These are phyloP conservation scores for Orchesella flavescens DNA, from an alignment of 2,888 invertebrate genomes.

Conservation along the genomic window DNA sequence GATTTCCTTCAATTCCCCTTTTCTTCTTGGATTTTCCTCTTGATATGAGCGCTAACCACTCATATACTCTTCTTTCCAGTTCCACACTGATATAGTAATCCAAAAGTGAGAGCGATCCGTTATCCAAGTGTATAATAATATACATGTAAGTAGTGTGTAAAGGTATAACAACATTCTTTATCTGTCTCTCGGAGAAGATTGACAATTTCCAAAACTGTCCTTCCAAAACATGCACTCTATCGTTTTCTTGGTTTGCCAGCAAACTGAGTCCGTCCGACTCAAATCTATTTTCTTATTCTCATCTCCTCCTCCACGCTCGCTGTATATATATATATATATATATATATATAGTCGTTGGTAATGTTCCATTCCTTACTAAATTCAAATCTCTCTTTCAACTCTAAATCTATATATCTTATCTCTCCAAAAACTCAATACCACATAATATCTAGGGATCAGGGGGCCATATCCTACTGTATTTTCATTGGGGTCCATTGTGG, in stretches of 20 bases:
- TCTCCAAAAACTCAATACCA: not conserved
- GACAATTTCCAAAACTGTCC: conserved; percentile 35
- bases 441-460: too few relatives aligned
- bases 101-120: not conserved
- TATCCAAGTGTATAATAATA: conserved; percentile 23
- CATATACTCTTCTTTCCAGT: too few relatives aligned
- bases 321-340: too few relatives aligned
- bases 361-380: not conserved
- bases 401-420: not conserved
- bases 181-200: conserved; percentile 23
- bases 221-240: conserved; percentile 28
- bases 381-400: conserved; percentile 9
- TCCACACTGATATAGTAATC: too few relatives aligned
- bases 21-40: conserved; percentile 13
- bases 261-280: conserved; percentile 9
- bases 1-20: conserved; percentile 43
- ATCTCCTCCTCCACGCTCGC: conserved; percentile 2
- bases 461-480: not conserved
- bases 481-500: conserved; percentile 6
- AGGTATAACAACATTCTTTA: conserved; percentile 36
- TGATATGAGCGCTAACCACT: not conserved
- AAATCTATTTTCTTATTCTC: conserved; percentile 20
- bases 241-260: conserved; percentile 19
- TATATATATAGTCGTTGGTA: too few relatives aligned
- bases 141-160: conserved; percentile 23